Evolutionary conservation across 2,113 vertebrate genomes (phyloP).

Genomic region (Ivindomyrus marchei): DNA sequence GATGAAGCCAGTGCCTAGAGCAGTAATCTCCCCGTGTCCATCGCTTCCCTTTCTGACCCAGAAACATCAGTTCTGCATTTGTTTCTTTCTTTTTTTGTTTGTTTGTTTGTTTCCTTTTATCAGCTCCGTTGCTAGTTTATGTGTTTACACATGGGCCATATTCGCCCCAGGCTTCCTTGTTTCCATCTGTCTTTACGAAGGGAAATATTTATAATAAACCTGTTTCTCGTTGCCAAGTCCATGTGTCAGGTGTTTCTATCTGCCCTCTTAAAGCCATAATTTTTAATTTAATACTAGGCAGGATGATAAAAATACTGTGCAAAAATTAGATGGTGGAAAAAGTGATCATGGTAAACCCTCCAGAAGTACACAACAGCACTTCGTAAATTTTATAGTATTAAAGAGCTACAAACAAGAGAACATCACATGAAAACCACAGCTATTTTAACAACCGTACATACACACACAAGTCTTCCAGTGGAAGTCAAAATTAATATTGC

Average conservation of each 20-base stretch:
- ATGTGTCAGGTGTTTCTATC: background rate
- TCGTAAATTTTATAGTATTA: background rate
- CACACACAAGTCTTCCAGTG: background rate
- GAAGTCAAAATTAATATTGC: slow-evolving; percentile 1
- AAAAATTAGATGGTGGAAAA: background rate
- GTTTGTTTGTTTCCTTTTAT: background rate
- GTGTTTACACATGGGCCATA: background rate
- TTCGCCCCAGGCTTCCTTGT: background rate
- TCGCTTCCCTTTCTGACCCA: background rate
- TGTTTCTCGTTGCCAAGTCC: background rate
- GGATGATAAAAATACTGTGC: background rate
- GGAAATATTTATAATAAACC: background rate
- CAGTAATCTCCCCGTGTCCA: background rate
- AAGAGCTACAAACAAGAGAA: background rate
- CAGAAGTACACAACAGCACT: background rate
- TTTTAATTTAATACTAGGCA: background rate
- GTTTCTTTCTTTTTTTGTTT: background rate
- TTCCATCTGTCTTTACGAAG: background rate
- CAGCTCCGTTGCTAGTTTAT: background rate
- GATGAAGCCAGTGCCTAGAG: background rate
- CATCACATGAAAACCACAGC: background rate
- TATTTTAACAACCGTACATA: background rate
- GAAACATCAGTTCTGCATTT: background rate
- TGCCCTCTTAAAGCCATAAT: background rate
- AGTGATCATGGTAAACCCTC: background rate